Evolutionary conservation across 2,888 invertebrate species (phyloP).

Genomic region (Ennomos quercinarius): DNA sequence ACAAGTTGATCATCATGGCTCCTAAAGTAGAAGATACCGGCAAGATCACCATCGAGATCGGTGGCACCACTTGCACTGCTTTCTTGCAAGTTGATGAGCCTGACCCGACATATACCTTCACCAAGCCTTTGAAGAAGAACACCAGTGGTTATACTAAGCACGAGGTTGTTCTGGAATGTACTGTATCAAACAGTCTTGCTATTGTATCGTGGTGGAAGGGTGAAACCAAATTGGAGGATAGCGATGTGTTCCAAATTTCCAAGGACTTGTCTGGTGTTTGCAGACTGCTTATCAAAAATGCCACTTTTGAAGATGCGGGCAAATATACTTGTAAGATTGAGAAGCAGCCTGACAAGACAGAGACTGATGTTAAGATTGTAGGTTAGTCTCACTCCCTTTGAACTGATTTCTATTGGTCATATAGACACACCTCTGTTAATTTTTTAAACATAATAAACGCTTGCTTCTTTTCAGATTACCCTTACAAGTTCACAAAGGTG

Average conservation of each 20-base stretch:
- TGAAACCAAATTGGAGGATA: conserved; percentile 91
- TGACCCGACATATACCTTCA: conserved; percentile 97
- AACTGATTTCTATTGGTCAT: too few species aligned
- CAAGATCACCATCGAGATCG: conserved; percentile 98
- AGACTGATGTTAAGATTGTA: conserved; percentile 91
- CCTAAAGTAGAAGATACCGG: conserved; percentile 99
- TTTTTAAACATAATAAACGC: too few species aligned
- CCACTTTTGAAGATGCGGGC: conserved; percentile 93
- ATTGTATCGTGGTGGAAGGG: conserved; percentile 97
- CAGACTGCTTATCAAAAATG: conserved; percentile 93
- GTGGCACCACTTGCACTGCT: conserved; percentile 94
- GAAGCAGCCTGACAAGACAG: conserved; percentile 95
- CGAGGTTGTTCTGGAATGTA: conserved; percentile 96
- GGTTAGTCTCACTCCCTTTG: conserved; percentile 75
- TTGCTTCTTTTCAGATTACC: conserved; percentile 90
- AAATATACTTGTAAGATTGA: conserved; percentile 96
- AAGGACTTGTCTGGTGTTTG: conserved; percentile 97
- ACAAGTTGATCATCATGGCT: conserved; percentile 94
- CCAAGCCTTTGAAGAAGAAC: conserved; percentile 95
- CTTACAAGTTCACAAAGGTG: conserved; percentile 97
- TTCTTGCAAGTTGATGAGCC: conserved; percentile 98
- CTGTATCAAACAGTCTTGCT: conserved; percentile 97
- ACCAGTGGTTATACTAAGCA: conserved; percentile 96
- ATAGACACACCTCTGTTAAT: too few species aligned
- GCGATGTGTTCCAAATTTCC: conserved; percentile 93